Evolutionary conservation across 2,113 vertebrate genomes (phyloP).

Genomic region (Ia io): DNA sequence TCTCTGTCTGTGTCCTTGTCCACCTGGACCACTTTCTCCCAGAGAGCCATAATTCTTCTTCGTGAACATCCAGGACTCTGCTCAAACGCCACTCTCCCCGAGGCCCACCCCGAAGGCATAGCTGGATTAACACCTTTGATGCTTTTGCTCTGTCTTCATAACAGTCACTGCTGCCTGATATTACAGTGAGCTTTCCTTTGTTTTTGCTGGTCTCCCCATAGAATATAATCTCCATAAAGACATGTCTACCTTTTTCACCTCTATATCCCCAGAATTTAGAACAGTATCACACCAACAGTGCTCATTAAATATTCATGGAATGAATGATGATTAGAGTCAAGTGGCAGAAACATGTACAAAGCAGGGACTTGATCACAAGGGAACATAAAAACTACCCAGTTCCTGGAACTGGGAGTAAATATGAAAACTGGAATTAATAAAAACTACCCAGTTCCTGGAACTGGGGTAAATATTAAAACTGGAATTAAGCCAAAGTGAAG

Average conservation of each 20-base stretch:
- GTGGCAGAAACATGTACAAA: not conserved
- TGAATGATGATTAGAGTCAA: not conserved
- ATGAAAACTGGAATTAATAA: not conserved
- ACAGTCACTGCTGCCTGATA: not conserved
- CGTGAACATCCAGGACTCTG: not conserved
- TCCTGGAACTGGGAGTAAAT: not conserved
- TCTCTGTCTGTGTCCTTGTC: not conserved
- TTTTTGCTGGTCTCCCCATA: not conserved
- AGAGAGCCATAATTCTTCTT: not conserved
- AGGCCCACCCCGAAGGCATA: not conserved
- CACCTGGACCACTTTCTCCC: not conserved
- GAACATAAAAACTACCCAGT: not conserved
- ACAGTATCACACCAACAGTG: not conserved
- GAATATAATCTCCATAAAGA: not conserved
- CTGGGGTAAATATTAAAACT: not conserved
- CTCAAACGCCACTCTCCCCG: not conserved
- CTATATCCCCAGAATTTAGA: not conserved
- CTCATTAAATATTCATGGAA: not conserved
- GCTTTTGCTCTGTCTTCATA: not conserved
- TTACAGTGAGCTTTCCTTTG: accelerated
- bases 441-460: not conserved
- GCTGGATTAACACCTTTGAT: not conserved
- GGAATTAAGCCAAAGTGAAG: not conserved
- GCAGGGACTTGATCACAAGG: not conserved
- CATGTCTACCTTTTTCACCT: not conserved